phyloP scores from a whole-genome alignment of 2,113 vertebrate species.

The Coptodon bakossiorum region DNA sequence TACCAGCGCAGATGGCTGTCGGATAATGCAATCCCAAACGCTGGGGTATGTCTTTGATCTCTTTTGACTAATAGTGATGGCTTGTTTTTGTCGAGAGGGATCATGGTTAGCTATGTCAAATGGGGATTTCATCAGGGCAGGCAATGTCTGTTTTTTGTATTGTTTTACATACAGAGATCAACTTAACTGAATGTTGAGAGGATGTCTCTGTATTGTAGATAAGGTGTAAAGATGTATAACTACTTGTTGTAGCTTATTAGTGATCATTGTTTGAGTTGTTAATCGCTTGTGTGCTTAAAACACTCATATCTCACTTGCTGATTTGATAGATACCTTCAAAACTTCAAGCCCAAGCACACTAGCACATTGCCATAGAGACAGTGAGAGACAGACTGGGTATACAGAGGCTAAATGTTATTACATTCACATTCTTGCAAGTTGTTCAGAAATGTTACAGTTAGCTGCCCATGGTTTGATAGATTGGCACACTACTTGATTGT shows the following conservation, averaged over 20 bases:
- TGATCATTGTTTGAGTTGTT: slow-evolving; percentile 49
- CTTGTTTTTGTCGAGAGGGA: slow-evolving; percentile 60
- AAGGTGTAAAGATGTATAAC: slow-evolving; percentile 36
- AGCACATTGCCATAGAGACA: background rate
- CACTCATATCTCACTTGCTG: slow-evolving; percentile 27
- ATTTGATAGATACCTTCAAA: background rate
- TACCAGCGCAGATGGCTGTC: slow-evolving; percentile 52
- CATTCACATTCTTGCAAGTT: background rate
- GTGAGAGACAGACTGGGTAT: background rate
- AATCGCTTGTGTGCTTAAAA: slow-evolving; percentile 53
- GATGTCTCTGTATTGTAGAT: background rate
- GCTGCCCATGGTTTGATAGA: background rate
- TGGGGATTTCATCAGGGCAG: slow-evolving; percentile 51
- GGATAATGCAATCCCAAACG: slow-evolving; percentile 46
- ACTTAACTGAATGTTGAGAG: slow-evolving; percentile 5
- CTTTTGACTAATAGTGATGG: slow-evolving; percentile 59
- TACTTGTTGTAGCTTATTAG: slow-evolving; percentile 53
- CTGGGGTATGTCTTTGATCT: slow-evolving; percentile 64
- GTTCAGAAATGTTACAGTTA: background rate
- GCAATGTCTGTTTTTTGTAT: slow-evolving; percentile 28
- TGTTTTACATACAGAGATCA: slow-evolving; percentile 28
- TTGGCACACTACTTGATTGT: background rate
- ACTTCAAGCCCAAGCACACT: background rate
- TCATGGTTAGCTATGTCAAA: slow-evolving; percentile 64
- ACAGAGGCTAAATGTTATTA: background rate